Base-by-base conservation (phyloP, 2,888 invertebrate genomes). In the Andricus curvator region DNA sequence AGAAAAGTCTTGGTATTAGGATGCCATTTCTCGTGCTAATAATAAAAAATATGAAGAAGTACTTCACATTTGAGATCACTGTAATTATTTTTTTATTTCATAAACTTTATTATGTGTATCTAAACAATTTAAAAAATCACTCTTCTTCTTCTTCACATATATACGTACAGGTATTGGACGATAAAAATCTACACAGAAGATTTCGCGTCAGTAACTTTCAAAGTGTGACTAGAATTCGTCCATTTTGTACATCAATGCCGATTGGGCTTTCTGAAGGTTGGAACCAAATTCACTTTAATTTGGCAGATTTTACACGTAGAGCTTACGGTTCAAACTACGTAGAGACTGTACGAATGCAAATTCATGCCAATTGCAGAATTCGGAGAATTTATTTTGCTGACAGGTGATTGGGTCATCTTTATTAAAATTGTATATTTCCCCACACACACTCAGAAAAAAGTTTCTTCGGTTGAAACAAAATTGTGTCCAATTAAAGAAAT, bases 241-340 rank as follows among this genome's bases (percentile, higher is more conserved):
- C 98, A 20, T 99, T 99, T 92, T 99, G 99, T 88, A 98, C 98
- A 90, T 98, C 98, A 11, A 98, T 99, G 98, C 99, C 99, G 0
- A 97, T 99, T 96, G 94, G 98, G 81, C 94, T 99, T 83, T 97
- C 98, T 88, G 97, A 98, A 89, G 99, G 99, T 51, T 98, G 98
- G 98, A 98, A 98, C 91, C 96, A 97, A 93, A 97, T 99, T 86
- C 98, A 98, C 92, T 98, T 99, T 92, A 98, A 99, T 93, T 94
- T 99, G 84, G 97, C 97, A 5, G 98, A 99, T 93, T 98, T 99
- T 92, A 98, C 98, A 11, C 94, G 97, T 86, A 94, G 98, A 89
- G 98, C 98, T 0, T 99, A 99, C 91, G 98, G 98, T n/a, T 98
- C 98, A 20, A 98, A 97, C 93, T 99, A 98, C 93, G 96, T 98